These are phyloP conservation scores for Odontocolon sp. DNA, from an alignment of 2,888 invertebrate genomes.

Conservation along the genomic window DNA sequence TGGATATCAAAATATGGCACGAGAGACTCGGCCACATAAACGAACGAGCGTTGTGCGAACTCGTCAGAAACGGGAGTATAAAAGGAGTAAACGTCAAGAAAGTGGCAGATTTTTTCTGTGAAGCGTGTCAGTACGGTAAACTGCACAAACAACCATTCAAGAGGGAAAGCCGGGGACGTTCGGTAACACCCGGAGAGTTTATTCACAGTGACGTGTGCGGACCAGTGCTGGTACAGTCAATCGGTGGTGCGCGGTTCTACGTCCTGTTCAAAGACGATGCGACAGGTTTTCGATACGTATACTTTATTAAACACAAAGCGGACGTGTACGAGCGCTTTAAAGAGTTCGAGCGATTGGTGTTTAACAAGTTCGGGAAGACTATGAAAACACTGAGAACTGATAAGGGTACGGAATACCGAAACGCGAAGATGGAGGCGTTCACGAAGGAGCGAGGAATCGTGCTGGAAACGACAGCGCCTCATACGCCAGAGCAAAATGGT, in stretches of 20 bases:
- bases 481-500: conserved; percentile 58
- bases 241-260: conserved; percentile 48
- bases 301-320: conserved; percentile 36
- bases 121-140: conserved; percentile 60
- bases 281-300: conserved; percentile 44
- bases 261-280: conserved; percentile 58
- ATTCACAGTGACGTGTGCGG: conserved; percentile 52
- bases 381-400: conserved; percentile 32
- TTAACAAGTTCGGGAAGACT: conserved; percentile 31
- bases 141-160: conserved; percentile 55
- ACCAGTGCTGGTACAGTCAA: conserved; percentile 29
- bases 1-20: conserved; percentile 40
- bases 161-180: not conserved
- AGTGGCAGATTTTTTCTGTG: conserved; percentile 50
- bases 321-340: conserved; percentile 38
- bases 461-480: conserved; percentile 48
- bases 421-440: conserved; percentile 22
- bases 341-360: conserved; percentile 29
- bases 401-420: conserved; percentile 51
- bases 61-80: not conserved
- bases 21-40: conserved; percentile 48
- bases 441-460: conserved; percentile 31
- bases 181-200: not conserved
- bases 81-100: conserved; percentile 8
- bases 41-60: not conserved